These are phyloP conservation scores for Heliconius himera DNA, from an alignment of 1,140 invertebrate species.

Conservation along the genomic window DNA sequence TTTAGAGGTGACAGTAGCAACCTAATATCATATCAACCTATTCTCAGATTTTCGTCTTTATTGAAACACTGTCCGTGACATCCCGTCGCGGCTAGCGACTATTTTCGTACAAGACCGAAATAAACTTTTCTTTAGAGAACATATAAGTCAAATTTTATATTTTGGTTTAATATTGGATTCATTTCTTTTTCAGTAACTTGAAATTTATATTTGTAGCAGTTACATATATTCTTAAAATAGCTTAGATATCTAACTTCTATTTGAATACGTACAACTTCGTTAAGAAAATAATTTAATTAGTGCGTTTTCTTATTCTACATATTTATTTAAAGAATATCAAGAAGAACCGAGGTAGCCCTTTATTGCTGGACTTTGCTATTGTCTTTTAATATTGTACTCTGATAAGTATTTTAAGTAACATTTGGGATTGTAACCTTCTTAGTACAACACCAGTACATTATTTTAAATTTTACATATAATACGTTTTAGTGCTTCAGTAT, in stretches of 20 bases:
- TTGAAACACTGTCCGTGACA: neutral
- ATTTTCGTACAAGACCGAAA: neutral
- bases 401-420: no score
- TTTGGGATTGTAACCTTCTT: no score
- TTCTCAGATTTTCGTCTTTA: neutral
- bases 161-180: no score
- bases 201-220: neutral
- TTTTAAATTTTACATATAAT: neutral
- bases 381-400: neutral
- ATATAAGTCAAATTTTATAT: no score
- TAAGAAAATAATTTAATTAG: constrained; percentile 11
- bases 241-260: neutral
- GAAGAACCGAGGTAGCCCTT: neutral
- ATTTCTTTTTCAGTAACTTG: no score
- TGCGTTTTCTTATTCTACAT: neutral
- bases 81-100: neutral
- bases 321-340: neutral
- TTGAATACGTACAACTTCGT: constrained; percentile 5
- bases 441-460: neutral
- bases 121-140: no score
- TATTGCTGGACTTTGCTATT: neutral
- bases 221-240: neutral
- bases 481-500: neutral
- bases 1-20: neutral
- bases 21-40: neutral